Evolutionary conservation across 2,113 vertebrate genomes (phyloP), one percentile per base, ranked within the genome.

Genomic region (Paralichthys olivaceus): DNA sequence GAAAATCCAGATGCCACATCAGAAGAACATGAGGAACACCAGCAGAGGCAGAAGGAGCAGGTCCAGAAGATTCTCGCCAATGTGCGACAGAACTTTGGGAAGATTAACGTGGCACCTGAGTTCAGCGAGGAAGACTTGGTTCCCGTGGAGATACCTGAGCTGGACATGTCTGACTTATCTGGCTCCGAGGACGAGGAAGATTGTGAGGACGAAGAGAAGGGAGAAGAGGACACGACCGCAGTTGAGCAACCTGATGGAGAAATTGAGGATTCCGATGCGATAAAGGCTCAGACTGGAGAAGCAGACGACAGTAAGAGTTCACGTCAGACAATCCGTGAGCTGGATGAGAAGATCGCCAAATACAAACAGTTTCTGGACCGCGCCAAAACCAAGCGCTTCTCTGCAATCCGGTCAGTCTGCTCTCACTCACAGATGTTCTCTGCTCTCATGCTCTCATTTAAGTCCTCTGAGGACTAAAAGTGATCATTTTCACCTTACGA

Each of bases 331-430:
- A 93, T 99, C 67, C 92, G 92, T 47, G 95, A 95, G 64, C 90
- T 99, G 85, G 97, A 99, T 14, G 96, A 95, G 32, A 98, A 98
- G 93, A 99, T 99, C 4, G 91, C 95, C 15, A 99, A 97, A 88
- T 97, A 96, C 75, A 97, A 96, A 84, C 97, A 95, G 66, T 99
- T 99, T 90, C 87, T 99, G 93, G 95, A 96, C 75, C 96, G 96
- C 80, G 98, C 98, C 80, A 98, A 96, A 88, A 96, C 96, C 80
- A 99, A 96, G 84, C 96, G 95, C 81, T 99, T 99, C 79, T 99
- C 98, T 11, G 96, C 96, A 55, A 95, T 99, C 90, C 94, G 98
- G 98, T 99, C 7, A 28, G 85, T 84, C 57, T 37, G n/a, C 29
- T 76, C 25, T 32, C 65, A 51, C 26, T 26, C 55, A 74, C 66